phyloP scores from a whole-genome alignment of 2,113 vertebrate genomes.

The Andinoacara biseriatus region DNA sequence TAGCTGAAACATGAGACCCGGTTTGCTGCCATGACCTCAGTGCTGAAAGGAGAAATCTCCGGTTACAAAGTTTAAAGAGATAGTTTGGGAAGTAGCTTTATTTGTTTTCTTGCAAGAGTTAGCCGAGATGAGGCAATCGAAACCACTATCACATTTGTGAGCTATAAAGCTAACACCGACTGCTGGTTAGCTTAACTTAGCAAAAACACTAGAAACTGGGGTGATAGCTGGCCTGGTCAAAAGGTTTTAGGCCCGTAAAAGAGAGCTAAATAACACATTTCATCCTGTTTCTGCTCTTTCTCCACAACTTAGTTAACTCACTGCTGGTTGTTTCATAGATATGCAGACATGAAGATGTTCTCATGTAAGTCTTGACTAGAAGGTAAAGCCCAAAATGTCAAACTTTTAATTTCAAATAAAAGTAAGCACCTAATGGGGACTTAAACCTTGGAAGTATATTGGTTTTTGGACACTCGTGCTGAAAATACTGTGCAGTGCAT shows the following conservation, averaged over 20 bases:
- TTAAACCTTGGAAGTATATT: no score
- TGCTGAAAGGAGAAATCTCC: slow-evolving; percentile 22
- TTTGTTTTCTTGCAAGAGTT: neutral
- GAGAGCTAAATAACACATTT: neutral
- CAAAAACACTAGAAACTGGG: neutral
- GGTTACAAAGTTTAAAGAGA: slow-evolving; percentile 22
- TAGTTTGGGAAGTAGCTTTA: neutral
- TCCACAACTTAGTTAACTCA: neutral
- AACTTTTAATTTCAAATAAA: no score
- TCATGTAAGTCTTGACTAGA: neutral
- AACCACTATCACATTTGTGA: neutral
- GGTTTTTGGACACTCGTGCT: neutral
- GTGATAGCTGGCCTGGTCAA: neutral
- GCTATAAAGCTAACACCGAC: neutral
- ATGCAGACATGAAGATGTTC: neutral
- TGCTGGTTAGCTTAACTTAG: neutral
- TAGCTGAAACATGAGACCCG: slow-evolving; percentile 41
- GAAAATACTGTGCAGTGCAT: neutral
- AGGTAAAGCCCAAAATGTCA: no score
- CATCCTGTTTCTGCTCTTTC: neutral
- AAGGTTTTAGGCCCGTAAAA: neutral
- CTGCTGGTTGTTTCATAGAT: neutral
- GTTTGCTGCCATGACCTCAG: neutral
- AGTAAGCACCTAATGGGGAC: no score
- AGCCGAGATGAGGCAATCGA: neutral